Percentiles rank a stretch among this genome's conserved stretches.
Evolutionary conservation across 2,113 vertebrate species (phyloP).

Genomic region (Odocoileus virginianus): DNA sequence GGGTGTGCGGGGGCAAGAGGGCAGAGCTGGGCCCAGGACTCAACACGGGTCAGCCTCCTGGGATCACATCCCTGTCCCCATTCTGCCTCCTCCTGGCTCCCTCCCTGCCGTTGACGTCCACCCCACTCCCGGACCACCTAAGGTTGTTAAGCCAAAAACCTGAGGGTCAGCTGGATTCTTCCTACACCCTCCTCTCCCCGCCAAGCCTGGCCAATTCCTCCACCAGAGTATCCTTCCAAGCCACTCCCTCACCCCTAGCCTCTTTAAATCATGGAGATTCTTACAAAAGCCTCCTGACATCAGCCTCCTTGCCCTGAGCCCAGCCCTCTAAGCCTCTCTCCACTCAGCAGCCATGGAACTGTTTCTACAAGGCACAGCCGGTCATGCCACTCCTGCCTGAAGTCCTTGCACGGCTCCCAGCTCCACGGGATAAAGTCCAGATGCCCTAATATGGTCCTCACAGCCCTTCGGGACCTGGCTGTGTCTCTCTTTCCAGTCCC

Average conservation of each 20-base stretch:
- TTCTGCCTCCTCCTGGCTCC: background rate
- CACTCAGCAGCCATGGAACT: background rate
- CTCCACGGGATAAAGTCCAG: background rate
- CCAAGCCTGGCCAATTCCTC: background rate
- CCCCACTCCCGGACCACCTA: background rate
- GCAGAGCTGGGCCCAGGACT: background rate
- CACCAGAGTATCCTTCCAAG: background rate
- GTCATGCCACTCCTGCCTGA: background rate
- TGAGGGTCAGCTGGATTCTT: too few species aligned
- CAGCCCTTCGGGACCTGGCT: background rate
- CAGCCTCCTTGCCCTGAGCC: background rate
- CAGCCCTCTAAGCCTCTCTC: background rate
- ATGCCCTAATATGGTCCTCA: constrained; percentile 2
- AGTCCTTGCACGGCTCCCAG: background rate
- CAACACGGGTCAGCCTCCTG: background rate
- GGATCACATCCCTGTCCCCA: background rate
- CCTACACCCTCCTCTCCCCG: rapidly evolving
- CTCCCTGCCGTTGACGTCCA: background rate
- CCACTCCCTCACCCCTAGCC: background rate
- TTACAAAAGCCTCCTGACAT: background rate
- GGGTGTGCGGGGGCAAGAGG: rapidly evolving
- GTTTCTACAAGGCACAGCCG: background rate
- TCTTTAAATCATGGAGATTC: background rate
- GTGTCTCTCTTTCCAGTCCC: background rate
- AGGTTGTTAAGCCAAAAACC: background rate